Base-by-base conservation (phyloP, 2,797 vertebrate genomes). In the Bryconaethiops microstoma region DNA sequence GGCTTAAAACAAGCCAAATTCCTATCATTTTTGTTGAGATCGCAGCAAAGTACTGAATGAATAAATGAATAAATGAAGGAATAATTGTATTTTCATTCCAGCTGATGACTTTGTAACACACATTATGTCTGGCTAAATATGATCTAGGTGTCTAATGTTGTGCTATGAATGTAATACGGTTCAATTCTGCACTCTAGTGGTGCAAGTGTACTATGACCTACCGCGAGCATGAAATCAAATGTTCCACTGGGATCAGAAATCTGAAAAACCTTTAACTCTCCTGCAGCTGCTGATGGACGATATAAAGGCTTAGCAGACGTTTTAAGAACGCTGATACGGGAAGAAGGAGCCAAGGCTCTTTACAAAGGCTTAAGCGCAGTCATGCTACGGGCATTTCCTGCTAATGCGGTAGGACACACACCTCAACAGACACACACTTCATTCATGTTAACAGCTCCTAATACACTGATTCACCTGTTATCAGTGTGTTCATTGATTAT, bases 351-450 rank as follows among this genome's bases (percentile, higher is more conserved):
- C 9, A 65, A 57, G 40, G 92, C 77, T 0, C 91, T 95, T 40
- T 95, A 95, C n/a, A 95, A 94, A 63, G 95, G 95, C 21, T 92
- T 94, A 64, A 94, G 87, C 2, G 93, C 94, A 0, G 95, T 95
- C 25, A 94, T 95, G 78, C 89, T 95, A 0, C 88, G 95, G 84
- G 95, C 95, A 0, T 95, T 95, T 76, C 95, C 94, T 52, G 95
- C 95, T 81, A 95, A 95, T 23, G 94, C 94, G 60, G 95, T 95
- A 85, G 48, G 82, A 35, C 39, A 9, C 2, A 60, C 54, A 42
- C 40, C 7, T 42, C n/a, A n/a, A 42, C 21, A 29, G 63, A 54
- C 50, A 78, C 50, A 75, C 63, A 42, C 35, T 70, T 42, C n/a
- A 21, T 48, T 7, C 9, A 21, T 17, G 16, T 25, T 5, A 57